phyloP scores from a whole-genome alignment of 2,888 invertebrate species.

The Tineola bisselliella region DNA sequence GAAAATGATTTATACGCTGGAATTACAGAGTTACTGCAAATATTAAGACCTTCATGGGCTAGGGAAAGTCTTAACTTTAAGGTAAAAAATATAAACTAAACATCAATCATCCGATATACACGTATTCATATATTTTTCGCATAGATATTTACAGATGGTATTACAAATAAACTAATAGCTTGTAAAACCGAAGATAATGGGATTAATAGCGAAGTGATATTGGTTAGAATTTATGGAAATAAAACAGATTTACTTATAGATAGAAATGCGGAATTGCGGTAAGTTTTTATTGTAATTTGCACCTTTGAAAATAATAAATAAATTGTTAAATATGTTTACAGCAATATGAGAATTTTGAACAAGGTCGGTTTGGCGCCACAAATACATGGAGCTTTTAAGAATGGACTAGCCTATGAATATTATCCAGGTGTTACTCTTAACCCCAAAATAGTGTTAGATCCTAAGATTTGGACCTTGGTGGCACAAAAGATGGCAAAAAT shows the following conservation, averaged over 20 bases:
- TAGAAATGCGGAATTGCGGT: conserved; percentile 82
- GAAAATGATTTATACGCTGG: conserved; percentile 75
- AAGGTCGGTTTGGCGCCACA: conserved; percentile 83
- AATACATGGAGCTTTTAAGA: conserved; percentile 90
- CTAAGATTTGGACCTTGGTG: conserved; percentile 76
- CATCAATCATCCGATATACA: not conserved
- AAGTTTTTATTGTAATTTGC: conserved; percentile 21
- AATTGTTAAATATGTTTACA: conserved; percentile 20
- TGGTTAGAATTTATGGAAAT: conserved; percentile 91
- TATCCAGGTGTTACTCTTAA: conserved; percentile 84
- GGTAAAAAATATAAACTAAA: conserved; percentile 51
- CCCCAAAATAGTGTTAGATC: conserved; percentile 69
- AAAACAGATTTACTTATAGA: conserved; percentile 95
- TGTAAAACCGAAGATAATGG: conserved; percentile 62
- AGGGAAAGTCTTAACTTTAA: conserved; percentile 73
- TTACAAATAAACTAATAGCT: conserved; percentile 91
- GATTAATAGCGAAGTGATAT: conserved; percentile 70
- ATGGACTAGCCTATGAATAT: conserved; percentile 92
- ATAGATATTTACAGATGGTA: conserved; percentile 92
- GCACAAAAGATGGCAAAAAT: conserved; percentile 86
- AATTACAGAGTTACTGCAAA: conserved; percentile 72
- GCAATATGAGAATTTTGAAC: conserved; percentile 61
- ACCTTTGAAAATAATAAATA: not conserved
- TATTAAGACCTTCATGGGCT: conserved; percentile 77
- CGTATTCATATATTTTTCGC: not conserved